Percentiles rank a stretch among this genome's conserved stretches.
These are phyloP conservation scores for Fissipunctia ypsillon DNA, from an alignment of 2,888 invertebrate genomes.

Conservation along the genomic window DNA sequence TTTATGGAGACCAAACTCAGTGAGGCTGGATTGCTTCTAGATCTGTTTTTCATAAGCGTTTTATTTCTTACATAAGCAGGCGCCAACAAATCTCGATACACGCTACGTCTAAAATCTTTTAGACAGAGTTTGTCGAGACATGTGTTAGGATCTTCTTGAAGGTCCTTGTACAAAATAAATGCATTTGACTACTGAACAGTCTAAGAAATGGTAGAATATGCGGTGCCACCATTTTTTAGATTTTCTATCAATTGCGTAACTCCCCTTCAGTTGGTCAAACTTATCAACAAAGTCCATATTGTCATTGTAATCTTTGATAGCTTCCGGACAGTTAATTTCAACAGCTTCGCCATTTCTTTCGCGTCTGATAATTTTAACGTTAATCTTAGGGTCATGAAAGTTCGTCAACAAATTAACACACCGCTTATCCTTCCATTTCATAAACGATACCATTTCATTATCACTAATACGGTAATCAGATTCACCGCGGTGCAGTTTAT, in stretches of 20 bases:
- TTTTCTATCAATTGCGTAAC: not conserved
- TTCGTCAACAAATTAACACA: not conserved
- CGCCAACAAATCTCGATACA: no score
- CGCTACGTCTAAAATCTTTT: no score
- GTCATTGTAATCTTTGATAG: constrained; percentile 4
- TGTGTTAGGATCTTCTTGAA: no score
- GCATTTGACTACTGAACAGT: no score
- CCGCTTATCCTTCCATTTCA: constrained; percentile 8
- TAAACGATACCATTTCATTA: constrained; percentile 1
- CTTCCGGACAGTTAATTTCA: not conserved
- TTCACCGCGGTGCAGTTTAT: constrained; percentile 1
- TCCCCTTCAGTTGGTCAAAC: not conserved
- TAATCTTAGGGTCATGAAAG: not conserved
- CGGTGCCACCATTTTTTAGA: not conserved
- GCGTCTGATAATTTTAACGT: not conserved
- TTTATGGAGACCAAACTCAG: no score
- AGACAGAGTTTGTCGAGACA: no score
- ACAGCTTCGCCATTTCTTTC: not conserved
- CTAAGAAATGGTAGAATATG: not conserved
- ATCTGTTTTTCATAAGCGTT: no score
- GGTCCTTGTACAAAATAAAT: no score
- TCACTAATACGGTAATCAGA: constrained; percentile 3
- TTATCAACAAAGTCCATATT: constrained; percentile 14
- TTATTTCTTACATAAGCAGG: no score
- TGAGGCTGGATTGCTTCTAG: no score